Percentiles rank a stretch among this genome's conserved stretches.
phyloP scores from a whole-genome alignment of 2,797 vertebrate species.

The Salarias fasciatus region DNA sequence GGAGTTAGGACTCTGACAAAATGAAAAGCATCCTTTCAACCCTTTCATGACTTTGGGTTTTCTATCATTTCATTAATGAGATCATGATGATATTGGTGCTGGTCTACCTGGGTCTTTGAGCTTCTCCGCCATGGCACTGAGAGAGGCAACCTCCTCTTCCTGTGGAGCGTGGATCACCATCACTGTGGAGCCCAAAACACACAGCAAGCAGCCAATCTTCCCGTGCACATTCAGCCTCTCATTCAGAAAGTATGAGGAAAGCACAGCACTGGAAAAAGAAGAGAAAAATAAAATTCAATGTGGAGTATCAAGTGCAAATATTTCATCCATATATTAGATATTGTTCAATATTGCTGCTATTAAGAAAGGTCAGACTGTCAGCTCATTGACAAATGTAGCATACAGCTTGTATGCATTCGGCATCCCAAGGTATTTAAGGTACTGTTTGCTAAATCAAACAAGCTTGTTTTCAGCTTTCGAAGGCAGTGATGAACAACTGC shows the following conservation, averaged over 20 bases:
- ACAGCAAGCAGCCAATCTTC: conserved; percentile 88
- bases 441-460: too few species aligned
- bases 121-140: conserved; percentile 87
- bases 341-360: too few species aligned
- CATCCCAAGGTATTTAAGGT: too few species aligned
- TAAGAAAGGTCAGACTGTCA: too few species aligned
- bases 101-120: conserved; percentile 86
- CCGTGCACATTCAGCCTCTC: conserved; percentile 87
- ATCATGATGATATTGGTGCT: background rate
- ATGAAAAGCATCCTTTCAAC: conserved; percentile 1
- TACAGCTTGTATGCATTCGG: too few species aligned
- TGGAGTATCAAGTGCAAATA: too few species aligned
- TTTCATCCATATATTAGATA: too few species aligned
- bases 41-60: conserved; percentile 27
- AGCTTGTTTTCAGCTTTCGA: too few species aligned
- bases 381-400: too few species aligned
- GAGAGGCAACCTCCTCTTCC: conserved; percentile 87
- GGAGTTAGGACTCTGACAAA: conserved; percentile 46
- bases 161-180: conserved; percentile 90
- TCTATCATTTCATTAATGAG: conserved; percentile 35
- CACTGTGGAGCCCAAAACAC: conserved; percentile 87
- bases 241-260: conserved; percentile 88
- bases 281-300: background rate
- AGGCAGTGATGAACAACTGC: too few species aligned
- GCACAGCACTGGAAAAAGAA: conserved; percentile 84